phyloP scores from a whole-genome alignment of 2,888 invertebrate species.

The Eupithecia vulgata region DNA sequence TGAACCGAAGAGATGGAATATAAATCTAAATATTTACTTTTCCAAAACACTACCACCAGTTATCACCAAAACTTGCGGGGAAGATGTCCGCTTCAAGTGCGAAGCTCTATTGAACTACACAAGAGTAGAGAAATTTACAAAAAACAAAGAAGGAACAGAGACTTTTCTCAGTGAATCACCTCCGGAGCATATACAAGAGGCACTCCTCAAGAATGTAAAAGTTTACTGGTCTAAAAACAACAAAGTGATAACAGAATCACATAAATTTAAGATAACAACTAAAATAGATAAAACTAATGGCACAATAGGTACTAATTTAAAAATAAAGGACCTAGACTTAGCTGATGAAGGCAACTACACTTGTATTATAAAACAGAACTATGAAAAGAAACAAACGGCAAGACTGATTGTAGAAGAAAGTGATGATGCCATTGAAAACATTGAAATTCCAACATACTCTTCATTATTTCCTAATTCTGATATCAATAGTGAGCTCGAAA shows the following conservation, averaged over 20 bases:
- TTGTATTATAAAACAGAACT: conserved; percentile 75
- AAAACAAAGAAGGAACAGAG: conserved; percentile 71
- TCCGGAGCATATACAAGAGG: conserved; percentile 72
- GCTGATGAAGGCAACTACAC: conserved; percentile 74
- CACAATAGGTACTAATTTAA: conserved; percentile 70
- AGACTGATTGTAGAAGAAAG: conserved; percentile 79
- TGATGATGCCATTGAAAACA: conserved; percentile 81
- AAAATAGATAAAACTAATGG: conserved; percentile 74
- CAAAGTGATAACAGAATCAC: conserved; percentile 57
- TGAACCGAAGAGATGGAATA: conserved; percentile 75
- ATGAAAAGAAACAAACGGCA: conserved; percentile 73
- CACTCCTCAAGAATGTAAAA: conserved; percentile 72
- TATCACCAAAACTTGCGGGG: conserved; percentile 59
- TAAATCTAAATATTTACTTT: conserved; percentile 77
- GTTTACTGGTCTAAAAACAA: conserved; percentile 76
- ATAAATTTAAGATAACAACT: conserved; percentile 63
- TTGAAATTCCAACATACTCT: conserved; percentile 66
- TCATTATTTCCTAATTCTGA: conserved; percentile 64
- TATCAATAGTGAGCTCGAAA: conserved; percentile 58
- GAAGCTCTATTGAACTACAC: conserved; percentile 78
- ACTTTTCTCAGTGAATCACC: conserved; percentile 69
- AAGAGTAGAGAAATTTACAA: conserved; percentile 71
- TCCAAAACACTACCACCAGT: conserved; percentile 68
- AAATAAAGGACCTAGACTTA: conserved; percentile 62
- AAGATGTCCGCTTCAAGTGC: conserved; percentile 72